Evolutionary conservation across 2,888 invertebrate genomes (phyloP).

Genomic region (Harpalus rufipes): DNA sequence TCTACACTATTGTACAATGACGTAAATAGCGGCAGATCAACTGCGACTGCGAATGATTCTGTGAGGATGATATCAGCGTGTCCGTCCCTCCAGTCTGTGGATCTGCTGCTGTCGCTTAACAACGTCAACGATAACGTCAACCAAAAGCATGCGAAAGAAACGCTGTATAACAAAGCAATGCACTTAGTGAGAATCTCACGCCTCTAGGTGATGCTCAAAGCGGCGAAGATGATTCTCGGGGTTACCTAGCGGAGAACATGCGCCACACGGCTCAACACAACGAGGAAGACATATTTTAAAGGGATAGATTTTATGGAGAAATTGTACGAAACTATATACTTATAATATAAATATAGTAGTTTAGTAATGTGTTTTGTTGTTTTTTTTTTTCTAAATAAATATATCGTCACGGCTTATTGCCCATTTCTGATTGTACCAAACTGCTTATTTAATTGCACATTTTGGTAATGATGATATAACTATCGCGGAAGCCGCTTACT

Average conservation of each 20-base stretch:
- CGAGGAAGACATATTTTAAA: background rate
- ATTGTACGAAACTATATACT: too few species aligned
- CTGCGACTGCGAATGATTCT: slow-evolving; percentile 59
- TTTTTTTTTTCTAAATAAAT: too few species aligned
- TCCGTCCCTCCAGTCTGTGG: slow-evolving; percentile 35
- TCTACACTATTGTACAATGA: slow-evolving; percentile 71
- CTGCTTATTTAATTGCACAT: too few species aligned
- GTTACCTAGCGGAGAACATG: slow-evolving; percentile 7
- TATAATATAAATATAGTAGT: too few species aligned
- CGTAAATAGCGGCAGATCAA: slow-evolving; percentile 73
- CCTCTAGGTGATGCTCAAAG: slow-evolving; percentile 31
- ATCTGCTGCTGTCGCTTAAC: slow-evolving; percentile 35
- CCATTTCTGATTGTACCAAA: too few species aligned
- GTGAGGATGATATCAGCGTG: slow-evolving; percentile 65
- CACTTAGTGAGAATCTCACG: slow-evolving; percentile 28
- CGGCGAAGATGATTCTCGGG: slow-evolving; percentile 10
- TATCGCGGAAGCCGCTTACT: too few species aligned
- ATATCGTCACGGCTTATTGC: too few species aligned
- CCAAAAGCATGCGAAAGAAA: slow-evolving; percentile 37
- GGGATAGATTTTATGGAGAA: too few species aligned
- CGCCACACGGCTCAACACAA: background rate
- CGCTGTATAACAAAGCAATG: slow-evolving; percentile 49
- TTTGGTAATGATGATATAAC: too few species aligned
- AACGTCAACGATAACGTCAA: background rate
- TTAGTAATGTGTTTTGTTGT: too few species aligned